These are phyloP conservation scores for Drosophila neonasuta DNA, from an alignment of 2,888 invertebrate species.

Conservation along the genomic window DNA sequence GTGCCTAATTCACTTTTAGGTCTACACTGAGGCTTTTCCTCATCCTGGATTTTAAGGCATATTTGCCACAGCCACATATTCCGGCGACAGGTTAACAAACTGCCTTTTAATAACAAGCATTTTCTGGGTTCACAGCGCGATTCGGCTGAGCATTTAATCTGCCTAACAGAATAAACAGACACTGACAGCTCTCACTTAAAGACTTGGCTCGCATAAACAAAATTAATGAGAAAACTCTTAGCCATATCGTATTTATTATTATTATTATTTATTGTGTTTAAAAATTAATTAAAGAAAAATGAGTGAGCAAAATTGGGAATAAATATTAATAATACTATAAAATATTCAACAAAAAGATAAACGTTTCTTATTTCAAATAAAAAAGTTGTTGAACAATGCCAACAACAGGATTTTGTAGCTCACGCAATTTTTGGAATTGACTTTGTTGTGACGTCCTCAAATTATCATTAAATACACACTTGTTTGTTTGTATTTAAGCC, in stretches of 20 bases:
- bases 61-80: conserved; percentile 6
- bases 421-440: no score
- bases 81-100: conserved; percentile 53
- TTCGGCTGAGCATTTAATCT: background rate
- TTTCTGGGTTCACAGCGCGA: background rate
- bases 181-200: conserved; percentile 3
- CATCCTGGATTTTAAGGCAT: conserved; percentile 23
- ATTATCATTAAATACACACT: no score
- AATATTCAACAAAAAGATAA: no score
- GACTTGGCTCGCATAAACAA: background rate
- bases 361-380: no score
- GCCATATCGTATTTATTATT: background rate
- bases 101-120: conserved; percentile 19
- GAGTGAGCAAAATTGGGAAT: no score
- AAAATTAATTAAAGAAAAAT: background rate
- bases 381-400: no score
- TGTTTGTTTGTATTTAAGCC: no score
- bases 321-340: no score
- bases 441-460: no score
- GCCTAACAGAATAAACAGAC: background rate
- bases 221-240: background rate
- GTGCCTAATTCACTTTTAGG: conserved; percentile 49
- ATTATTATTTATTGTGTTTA: background rate
- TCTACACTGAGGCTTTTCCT: conserved; percentile 20
- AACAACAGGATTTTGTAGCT: no score